phyloP scores from a whole-genome alignment of 2,888 invertebrate species.

The Pollenia labialis region DNA sequence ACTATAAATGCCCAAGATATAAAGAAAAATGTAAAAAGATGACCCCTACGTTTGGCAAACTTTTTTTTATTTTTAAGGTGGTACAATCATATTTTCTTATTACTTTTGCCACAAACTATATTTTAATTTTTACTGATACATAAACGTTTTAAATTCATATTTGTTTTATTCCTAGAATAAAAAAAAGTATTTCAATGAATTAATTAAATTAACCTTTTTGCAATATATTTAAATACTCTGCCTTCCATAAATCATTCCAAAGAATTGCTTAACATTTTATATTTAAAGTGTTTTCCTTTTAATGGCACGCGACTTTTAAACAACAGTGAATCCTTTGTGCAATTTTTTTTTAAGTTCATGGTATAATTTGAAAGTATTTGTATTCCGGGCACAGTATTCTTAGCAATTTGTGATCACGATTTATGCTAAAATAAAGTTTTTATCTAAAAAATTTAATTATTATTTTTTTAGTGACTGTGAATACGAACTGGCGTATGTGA shows the following conservation, averaged over 20 bases:
- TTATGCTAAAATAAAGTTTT: neutral
- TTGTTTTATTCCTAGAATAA: neutral
- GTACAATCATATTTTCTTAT: no score
- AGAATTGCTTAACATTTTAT: slow-evolving; percentile 31
- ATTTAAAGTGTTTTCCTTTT: neutral
- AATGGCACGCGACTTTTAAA: slow-evolving; percentile 23
- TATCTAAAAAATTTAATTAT: neutral
- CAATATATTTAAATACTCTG: neutral
- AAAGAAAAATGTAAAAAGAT: no score
- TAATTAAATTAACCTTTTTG: slow-evolving; percentile 7
- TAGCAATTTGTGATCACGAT: neutral
- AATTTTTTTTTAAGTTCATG: no score
- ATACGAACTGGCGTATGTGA: neutral
- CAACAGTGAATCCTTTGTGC: neutral
- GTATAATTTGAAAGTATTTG: neutral
- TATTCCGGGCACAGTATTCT: neutral
- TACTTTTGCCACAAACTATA: no score
- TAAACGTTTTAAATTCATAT: neutral
- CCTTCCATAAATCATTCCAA: neutral
- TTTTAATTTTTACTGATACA: no score
- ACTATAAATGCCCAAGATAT: no score
- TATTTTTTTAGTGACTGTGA: no score
- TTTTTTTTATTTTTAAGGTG: no score
- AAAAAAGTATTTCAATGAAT: neutral
- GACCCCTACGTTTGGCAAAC: no score